phyloP scores from a whole-genome alignment of 2,113 vertebrate species.

The Dasyprocta punctata region DNA sequence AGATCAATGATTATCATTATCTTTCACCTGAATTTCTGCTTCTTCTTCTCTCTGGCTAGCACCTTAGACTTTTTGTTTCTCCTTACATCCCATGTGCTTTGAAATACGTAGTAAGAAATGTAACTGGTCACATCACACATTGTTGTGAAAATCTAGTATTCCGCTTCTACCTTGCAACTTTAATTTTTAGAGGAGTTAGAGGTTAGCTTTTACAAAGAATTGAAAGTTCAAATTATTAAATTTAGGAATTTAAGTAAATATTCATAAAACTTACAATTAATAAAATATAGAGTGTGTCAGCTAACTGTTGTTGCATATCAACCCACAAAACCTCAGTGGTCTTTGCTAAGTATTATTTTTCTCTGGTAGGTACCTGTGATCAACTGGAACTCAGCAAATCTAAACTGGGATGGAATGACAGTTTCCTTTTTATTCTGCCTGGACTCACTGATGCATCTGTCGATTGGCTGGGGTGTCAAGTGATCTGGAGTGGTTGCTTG shows the following conservation, averaged over 20 bases:
- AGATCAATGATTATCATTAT: not conserved
- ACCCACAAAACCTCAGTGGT: not conserved
- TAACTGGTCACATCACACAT: not conserved
- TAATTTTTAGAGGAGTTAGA: constrained; percentile 26
- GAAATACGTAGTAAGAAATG: not conserved
- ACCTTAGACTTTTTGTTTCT: not conserved
- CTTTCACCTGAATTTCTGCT: not conserved
- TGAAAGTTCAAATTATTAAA: not conserved
- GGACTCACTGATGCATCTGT: not conserved
- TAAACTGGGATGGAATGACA: not conserved
- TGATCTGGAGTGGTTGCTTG: not conserved
- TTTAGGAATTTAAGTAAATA: not conserved
- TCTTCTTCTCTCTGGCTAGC: not conserved
- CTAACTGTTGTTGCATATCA: not conserved
- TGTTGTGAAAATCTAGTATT: not conserved
- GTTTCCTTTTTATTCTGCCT: not conserved
- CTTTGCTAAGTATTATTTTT: not conserved
- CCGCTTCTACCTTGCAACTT: not conserved
- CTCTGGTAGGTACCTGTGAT: not conserved
- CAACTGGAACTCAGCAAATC: not conserved
- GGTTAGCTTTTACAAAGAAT: not conserved
- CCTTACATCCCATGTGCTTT: not conserved
- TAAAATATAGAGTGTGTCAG: not conserved
- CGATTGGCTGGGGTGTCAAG: not conserved
- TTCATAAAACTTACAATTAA: not conserved